A percentile compares a stretch with the other conserved stretches of the same genome.
Conservation (phyloP, 2,797 vertebrate genomes). For the Podargus strigoides region DNA sequence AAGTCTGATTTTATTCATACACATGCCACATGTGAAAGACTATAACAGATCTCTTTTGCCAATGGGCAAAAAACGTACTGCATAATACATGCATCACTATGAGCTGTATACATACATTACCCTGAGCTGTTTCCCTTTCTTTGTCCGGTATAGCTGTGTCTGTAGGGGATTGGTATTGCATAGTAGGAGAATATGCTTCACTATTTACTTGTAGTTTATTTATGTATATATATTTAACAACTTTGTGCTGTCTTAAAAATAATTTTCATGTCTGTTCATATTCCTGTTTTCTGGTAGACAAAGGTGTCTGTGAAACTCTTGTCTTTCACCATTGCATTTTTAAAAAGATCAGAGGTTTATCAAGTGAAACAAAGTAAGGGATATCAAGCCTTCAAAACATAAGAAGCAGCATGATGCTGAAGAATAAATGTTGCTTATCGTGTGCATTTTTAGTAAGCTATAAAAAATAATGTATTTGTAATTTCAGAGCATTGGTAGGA, state of each 20-base stretch:
- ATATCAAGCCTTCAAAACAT: neutral
- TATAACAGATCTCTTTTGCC: neutral
- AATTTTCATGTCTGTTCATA: neutral
- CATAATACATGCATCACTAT: neutral
- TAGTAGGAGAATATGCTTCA: neutral
- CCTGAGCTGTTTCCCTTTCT: neutral
- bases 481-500: neutral
- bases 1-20: neutral
- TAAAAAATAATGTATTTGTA: neutral
- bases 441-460: neutral
- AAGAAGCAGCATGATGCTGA: neutral
- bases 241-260: neutral
- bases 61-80: neutral
- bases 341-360: neutral
- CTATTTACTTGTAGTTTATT: neutral
- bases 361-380: neutral
- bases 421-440: neutral
- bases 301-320: neutral
- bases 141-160: neutral
- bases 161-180: neutral
- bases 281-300: neutral
- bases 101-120: neutral
- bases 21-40: neutral
- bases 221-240: neutral
- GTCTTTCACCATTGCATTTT: neutral